These are phyloP conservation scores for Narcine bancroftii DNA, from an alignment of 2,113 vertebrate genomes.

Conservation along the genomic window DNA sequence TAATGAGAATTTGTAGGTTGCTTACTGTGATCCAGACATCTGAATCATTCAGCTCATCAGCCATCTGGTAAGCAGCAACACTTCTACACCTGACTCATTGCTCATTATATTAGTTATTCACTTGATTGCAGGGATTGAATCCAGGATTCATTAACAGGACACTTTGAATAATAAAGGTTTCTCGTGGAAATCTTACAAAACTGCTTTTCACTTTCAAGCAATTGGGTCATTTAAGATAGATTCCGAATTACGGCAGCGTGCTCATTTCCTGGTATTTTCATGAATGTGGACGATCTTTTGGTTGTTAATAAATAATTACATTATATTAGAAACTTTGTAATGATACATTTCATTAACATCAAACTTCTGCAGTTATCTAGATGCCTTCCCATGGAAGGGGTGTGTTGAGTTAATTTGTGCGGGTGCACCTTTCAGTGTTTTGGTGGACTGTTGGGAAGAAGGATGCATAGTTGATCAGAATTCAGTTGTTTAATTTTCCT, in stretches of 20 bases:
- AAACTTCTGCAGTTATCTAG: not conserved
- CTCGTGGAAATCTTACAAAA: not conserved
- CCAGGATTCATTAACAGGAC: not conserved
- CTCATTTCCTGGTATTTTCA: not conserved
- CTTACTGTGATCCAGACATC: not conserved
- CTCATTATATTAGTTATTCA: not conserved
- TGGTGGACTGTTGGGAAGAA: not conserved
- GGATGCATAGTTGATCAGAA: not conserved
- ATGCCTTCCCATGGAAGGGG: not conserved
- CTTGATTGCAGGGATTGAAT: not conserved
- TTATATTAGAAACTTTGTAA: not conserved
- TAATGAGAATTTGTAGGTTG: not conserved
- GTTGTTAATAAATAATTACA: not conserved
- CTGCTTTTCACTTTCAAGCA: not conserved
- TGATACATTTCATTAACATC: not conserved
- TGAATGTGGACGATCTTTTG: not conserved
- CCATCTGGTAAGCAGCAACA: not conserved
- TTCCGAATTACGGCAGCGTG: not conserved
- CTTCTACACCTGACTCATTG: not conserved
- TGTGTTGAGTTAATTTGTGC: not conserved
- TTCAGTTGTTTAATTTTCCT: not conserved
- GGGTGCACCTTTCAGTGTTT: not conserved
- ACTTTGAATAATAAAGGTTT: not conserved
- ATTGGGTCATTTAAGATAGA: not conserved
- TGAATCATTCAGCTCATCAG: not conserved